These are phyloP conservation scores for Scyliorhinus canicula DNA, from an alignment of 2,797 vertebrate genomes.

Conservation along the genomic window DNA sequence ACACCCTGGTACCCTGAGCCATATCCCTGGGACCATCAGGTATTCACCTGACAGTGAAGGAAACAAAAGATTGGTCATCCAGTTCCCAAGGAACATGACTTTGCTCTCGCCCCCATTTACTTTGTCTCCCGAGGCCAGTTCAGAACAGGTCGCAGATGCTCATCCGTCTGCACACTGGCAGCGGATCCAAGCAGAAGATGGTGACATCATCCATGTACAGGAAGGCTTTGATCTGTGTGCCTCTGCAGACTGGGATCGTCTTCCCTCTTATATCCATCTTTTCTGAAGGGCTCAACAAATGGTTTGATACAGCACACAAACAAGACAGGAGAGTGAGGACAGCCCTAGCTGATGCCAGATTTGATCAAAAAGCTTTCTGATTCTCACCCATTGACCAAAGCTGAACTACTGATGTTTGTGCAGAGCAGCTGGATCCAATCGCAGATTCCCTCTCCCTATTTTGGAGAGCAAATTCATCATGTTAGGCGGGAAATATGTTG, in stretches of 20 bases:
- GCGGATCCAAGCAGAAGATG: neutral
- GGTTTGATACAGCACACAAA: no score
- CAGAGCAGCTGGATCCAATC: no score
- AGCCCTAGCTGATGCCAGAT: no score
- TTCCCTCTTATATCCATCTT: neutral
- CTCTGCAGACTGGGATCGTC: neutral
- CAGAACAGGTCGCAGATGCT: neutral
- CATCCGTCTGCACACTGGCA: neutral
- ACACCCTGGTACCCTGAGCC: neutral
- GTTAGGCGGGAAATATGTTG: no score
- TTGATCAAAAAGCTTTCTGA: no score
- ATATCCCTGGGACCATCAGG: neutral
- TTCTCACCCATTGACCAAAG: no score
- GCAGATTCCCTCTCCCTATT: no score
- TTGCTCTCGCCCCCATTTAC: neutral
- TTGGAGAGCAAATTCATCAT: no score
- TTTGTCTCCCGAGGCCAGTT: neutral
- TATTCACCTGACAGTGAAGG: neutral
- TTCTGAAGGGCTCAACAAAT: neutral
- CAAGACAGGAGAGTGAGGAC: no score
- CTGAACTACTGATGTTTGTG: no score
- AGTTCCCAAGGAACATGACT: neutral
- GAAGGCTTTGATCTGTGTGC: neutral
- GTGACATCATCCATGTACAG: neutral
- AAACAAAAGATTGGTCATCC: neutral